Evolutionary conservation across 2,113 vertebrate genomes (phyloP).

Genomic region (Sinocyclocheilus rhinocerous): DNA sequence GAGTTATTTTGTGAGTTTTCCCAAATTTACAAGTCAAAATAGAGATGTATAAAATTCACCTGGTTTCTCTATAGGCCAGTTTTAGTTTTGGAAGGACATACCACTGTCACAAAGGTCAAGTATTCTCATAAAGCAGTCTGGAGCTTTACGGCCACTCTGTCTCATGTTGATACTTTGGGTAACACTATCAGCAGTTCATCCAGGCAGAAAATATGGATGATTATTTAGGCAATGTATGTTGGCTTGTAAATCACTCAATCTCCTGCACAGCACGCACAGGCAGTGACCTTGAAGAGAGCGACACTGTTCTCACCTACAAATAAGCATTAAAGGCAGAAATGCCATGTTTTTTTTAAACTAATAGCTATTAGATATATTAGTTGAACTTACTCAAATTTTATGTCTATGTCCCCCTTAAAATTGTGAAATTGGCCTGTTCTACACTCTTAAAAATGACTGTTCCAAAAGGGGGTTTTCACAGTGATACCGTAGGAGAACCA

Average conservation of each 20-base stretch:
- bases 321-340: background rate
- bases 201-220: background rate
- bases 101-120: background rate
- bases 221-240: background rate
- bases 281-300: background rate
- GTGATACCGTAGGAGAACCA: no score
- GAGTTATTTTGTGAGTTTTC: slow-evolving; percentile 9
- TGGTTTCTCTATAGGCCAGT: background rate
- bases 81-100: background rate
- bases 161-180: background rate
- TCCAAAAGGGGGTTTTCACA: no score
- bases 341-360: background rate
- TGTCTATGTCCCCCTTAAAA: no score
- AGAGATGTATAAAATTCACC: background rate
- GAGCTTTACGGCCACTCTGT: background rate
- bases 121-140: slow-evolving; percentile 16
- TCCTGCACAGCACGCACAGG: background rate
- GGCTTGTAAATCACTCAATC: background rate
- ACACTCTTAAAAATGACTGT: no score
- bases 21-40: background rate
- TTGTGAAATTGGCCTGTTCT: no score
- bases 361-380: background rate
- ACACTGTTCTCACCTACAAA: background rate
- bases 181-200: background rate
- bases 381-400: no score